These are phyloP conservation scores for Harmothoe impar DNA, from an alignment of 2,888 invertebrate genomes.

Conservation along the genomic window DNA sequence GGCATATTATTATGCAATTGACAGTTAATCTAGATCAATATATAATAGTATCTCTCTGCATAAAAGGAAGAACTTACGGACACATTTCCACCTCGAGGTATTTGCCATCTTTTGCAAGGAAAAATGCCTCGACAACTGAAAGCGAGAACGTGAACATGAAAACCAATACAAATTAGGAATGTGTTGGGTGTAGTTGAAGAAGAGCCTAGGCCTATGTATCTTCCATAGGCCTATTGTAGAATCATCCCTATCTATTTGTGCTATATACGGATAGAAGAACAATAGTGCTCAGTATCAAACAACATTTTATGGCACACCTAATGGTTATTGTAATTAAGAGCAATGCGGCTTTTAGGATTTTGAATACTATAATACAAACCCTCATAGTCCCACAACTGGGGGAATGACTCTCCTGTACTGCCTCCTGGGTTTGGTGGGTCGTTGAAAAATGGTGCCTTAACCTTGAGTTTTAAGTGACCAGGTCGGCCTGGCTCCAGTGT, in stretches of 20 bases:
- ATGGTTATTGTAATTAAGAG: too few species aligned
- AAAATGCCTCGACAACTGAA: slow-evolving; percentile 85
- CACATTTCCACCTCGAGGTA: slow-evolving; percentile 85
- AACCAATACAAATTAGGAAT: background rate
- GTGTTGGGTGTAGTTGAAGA: background rate
- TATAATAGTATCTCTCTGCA: too few species aligned
- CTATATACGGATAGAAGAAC: too few species aligned
- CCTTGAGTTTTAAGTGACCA: slow-evolving; percentile 71
- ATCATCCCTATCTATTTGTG: too few species aligned
- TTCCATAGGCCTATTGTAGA: too few species aligned
- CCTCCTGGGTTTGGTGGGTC: slow-evolving; percentile 81
- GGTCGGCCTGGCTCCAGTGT: slow-evolving; percentile 68
- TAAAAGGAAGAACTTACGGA: slow-evolving; percentile 83
- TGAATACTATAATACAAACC: slow-evolving; percentile 75
- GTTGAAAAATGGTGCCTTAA: slow-evolving; percentile 83
- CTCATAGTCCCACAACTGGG: slow-evolving; percentile 84
- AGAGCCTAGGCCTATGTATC: too few species aligned
- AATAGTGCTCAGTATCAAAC: too few species aligned
- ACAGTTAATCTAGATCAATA: too few species aligned
- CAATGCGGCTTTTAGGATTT: too few species aligned
- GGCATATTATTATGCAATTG: too few species aligned
- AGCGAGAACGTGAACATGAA: slow-evolving; percentile 63
- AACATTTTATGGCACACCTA: too few species aligned
- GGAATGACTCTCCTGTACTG: slow-evolving; percentile 80
- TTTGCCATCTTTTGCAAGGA: slow-evolving; percentile 84